A percentile compares a stretch with the other conserved stretches of the same genome.
These are phyloP conservation scores for Sarcophaga bullata DNA, from an alignment of 1,140 invertebrate species.

Conservation along the genomic window DNA sequence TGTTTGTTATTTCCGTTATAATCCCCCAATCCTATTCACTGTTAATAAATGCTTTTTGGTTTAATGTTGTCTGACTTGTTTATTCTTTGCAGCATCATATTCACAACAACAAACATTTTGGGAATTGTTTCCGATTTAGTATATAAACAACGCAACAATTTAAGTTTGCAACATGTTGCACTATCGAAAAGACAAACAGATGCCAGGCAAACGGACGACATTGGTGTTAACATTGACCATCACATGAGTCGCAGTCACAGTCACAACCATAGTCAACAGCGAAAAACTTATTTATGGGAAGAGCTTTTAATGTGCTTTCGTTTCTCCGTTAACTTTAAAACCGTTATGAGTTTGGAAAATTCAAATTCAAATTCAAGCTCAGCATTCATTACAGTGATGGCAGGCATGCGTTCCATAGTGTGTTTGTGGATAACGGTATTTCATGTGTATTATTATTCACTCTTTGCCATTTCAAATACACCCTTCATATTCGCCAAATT, in stretches of 20 bases:
- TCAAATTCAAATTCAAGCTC: slow-evolving; percentile 25
- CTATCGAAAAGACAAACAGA: not conserved
- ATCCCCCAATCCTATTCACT: not conserved
- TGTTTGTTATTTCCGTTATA: too few species aligned
- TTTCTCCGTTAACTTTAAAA: slow-evolving; percentile 40
- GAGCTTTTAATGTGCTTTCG: slow-evolving; percentile 47
- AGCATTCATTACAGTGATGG: slow-evolving; percentile 44
- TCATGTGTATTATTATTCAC: slow-evolving; percentile 49
- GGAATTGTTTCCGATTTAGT: slow-evolving; percentile 41
- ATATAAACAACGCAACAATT: slow-evolving; percentile 26
- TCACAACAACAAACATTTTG: slow-evolving; percentile 6
- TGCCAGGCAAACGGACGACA: not conserved
- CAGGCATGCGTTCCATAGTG: slow-evolving; percentile 45
- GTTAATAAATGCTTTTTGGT: slow-evolving; percentile 10
- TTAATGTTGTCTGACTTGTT: not conserved
- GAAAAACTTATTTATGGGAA: slow-evolving; percentile 39
- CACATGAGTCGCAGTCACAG: too few species aligned
- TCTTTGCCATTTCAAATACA: slow-evolving; percentile 46
- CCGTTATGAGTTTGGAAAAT: slow-evolving; percentile 36
- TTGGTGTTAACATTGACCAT: too few species aligned
- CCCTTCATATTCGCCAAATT: slow-evolving; percentile 47
- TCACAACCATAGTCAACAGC: not conserved
- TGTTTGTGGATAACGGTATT: slow-evolving; percentile 49
- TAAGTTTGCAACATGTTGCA: slow-evolving; percentile 36
- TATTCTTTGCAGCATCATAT: slow-evolving; percentile 6